Base-by-base conservation (phyloP, 2,888 invertebrate genomes). In the Aplocera efformata region DNA sequence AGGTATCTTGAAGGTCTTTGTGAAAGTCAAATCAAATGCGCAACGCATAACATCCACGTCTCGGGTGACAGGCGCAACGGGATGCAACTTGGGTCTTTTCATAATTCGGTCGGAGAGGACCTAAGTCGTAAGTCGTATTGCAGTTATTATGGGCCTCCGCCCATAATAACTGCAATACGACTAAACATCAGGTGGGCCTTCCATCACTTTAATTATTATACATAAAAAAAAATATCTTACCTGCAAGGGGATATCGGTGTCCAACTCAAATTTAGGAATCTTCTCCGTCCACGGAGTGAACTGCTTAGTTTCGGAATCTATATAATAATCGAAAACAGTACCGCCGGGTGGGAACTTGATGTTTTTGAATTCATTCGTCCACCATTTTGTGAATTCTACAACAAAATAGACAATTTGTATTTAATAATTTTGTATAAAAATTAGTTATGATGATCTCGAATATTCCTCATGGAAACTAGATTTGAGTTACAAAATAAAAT, bases 381-480 rank as follows among this genome's bases (percentile, higher is more conserved):
- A 98, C 98, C 98, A 98, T 89, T 98, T 98, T 27, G 97, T 96
- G 75, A 98, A 98, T 77, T 98, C 95, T 58, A 68, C 64, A 93
- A 77, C 29, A 30, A 35, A 34, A 7, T 22, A 22, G 7, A 32
- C 17, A 29, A 41, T 26, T n/a, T 13, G 17, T 11, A 7, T 38
- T 21, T 8, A 22, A 28, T 32, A 10, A 89, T 65, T 91, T 92
- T 0, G 90, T 22, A 23, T 8, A 5, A 10, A 34, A 34, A 22
- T n/a, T 1, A 17, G 8, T 29, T n/a, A 17, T 17, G 1, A n/a
- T 21, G 7, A 24, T 7, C 8, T 1, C 13, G 17, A 11, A 26
- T 2, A 0, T 5, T 13, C 9, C 6, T 13, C 13, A 17, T 3
- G 13, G 13, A 17, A 17, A 17, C 13, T 5, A 17, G 13, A 17